Conservation (phyloP, 2,113 vertebrate species). For the Sisor rabdophorus region DNA sequence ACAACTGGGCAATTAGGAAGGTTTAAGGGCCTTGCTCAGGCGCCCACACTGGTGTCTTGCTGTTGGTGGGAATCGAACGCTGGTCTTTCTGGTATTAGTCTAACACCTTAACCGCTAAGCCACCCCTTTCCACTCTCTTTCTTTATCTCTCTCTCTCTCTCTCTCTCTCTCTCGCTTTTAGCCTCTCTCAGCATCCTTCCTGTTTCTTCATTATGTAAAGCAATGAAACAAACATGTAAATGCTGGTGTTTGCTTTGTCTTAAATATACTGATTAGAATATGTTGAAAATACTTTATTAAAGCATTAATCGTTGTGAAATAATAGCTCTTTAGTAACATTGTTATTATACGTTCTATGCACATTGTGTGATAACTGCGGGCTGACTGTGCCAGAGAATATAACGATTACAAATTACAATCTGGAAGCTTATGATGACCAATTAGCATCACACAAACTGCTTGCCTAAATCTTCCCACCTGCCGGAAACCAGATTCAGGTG, state of each 20-base stretch:
- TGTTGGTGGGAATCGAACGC: too few relatives aligned
- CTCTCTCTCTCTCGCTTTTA: too few relatives aligned
- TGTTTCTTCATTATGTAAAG: neutral
- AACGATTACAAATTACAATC: slow-evolving; percentile 26
- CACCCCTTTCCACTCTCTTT: too few relatives aligned
- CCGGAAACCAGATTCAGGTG: slow-evolving; percentile 4
- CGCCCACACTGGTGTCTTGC: too few relatives aligned
- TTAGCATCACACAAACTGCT: slow-evolving; percentile 16
- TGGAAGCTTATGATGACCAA: slow-evolving; percentile 25
- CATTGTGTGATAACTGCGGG: slow-evolving; percentile 20
- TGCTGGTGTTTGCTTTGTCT: neutral
- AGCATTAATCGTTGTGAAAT: neutral
- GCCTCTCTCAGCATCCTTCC: neutral
- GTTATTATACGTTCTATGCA: slow-evolving; percentile 16
- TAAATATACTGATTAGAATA: neutral
- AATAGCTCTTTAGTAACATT: slow-evolving; percentile 26
- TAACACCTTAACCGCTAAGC: too few relatives aligned
- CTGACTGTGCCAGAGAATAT: slow-evolving; percentile 9
- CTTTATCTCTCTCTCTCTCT: too few relatives aligned
- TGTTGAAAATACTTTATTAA: neutral
- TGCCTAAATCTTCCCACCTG: slow-evolving; percentile 4
- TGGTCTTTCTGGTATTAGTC: too few relatives aligned
- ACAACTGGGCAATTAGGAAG: too few relatives aligned
- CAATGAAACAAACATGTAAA: neutral
- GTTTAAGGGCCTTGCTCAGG: too few relatives aligned